Conservation (phyloP, 2,888 invertebrate species). For the Pterostichus niger region DNA sequence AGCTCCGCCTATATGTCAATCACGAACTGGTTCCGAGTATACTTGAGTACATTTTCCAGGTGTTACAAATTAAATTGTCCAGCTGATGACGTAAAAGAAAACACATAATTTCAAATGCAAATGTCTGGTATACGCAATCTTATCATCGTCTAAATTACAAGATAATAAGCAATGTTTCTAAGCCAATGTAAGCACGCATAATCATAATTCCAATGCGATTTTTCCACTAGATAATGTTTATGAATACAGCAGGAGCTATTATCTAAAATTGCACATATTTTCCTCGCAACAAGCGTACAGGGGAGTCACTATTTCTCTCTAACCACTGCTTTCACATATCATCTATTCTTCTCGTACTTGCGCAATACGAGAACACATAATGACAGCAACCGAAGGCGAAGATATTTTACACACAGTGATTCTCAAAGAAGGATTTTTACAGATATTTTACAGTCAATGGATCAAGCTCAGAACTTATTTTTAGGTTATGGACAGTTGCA, state of each 20-base stretch:
- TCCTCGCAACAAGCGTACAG: conserved; percentile 43
- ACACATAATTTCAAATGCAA: conserved; percentile 1
- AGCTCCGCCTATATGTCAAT: no score
- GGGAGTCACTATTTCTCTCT: conserved; percentile 37
- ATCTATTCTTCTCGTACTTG: conserved; percentile 25
- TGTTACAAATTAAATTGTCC: background rate
- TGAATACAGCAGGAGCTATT: conserved; percentile 68
- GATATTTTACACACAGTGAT: no score
- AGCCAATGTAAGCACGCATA: background rate
- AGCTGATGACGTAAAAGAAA: background rate
- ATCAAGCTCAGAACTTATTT: no score
- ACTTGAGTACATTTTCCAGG: background rate
- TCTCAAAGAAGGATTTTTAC: no score
- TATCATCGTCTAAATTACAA: background rate
- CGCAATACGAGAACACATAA: conserved; percentile 39
- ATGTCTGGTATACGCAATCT: background rate
- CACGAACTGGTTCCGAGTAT: background rate
- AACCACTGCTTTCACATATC: conserved; percentile 39
- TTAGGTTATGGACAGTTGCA: no score
- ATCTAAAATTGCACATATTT: conserved; percentile 71
- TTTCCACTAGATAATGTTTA: conserved; percentile 41
- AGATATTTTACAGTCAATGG: no score
- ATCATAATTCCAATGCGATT: background rate
- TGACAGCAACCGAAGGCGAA: no score
- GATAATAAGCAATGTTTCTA: background rate